A percentile compares a stretch with the other conserved stretches of the same genome.
Conservation (phyloP, 2,888 invertebrate species). For the Taenaris catops region DNA sequence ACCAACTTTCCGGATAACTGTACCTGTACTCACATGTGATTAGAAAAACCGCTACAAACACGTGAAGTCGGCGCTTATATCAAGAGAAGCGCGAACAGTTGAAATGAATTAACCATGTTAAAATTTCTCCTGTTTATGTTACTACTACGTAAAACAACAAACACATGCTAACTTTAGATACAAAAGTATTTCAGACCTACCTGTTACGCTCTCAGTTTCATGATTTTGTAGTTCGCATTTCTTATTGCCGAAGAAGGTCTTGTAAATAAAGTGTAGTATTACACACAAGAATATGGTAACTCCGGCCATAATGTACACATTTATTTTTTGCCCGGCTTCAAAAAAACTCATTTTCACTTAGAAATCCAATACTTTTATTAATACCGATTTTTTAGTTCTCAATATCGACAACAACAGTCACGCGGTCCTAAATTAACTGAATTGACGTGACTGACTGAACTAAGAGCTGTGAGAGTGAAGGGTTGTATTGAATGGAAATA, state of each 20-base stretch:
- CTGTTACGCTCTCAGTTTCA: constrained; percentile 57
- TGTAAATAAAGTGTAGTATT: constrained; percentile 58
- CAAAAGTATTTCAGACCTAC: constrained; percentile 34
- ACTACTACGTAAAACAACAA: neutral
- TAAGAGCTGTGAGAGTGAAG: constrained; percentile 22
- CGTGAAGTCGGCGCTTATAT: constrained; percentile 5
- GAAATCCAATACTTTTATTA: constrained; percentile 39
- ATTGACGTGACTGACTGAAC: constrained; percentile 26
- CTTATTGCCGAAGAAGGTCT: constrained; percentile 52
- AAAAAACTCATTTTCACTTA: constrained; percentile 69
- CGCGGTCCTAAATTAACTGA: constrained; percentile 49
- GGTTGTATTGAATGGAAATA: constrained; percentile 27
- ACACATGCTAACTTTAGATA: neutral
- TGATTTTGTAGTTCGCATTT: constrained; percentile 51
- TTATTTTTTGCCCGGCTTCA: constrained; percentile 52
- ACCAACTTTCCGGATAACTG: constrained; percentile 2
- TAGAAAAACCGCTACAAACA: constrained; percentile 8
- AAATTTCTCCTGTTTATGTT: neutral
- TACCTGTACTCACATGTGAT: constrained; percentile 10
- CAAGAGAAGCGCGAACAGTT: neutral
- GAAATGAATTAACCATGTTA: neutral
- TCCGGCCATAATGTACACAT: constrained; percentile 45
- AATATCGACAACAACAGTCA: constrained; percentile 37
- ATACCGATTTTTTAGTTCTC: constrained; percentile 11
- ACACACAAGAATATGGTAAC: constrained; percentile 51